Evolutionary conservation across 2,888 invertebrate genomes (phyloP).

Genomic region (Melanostoma scalare): DNA sequence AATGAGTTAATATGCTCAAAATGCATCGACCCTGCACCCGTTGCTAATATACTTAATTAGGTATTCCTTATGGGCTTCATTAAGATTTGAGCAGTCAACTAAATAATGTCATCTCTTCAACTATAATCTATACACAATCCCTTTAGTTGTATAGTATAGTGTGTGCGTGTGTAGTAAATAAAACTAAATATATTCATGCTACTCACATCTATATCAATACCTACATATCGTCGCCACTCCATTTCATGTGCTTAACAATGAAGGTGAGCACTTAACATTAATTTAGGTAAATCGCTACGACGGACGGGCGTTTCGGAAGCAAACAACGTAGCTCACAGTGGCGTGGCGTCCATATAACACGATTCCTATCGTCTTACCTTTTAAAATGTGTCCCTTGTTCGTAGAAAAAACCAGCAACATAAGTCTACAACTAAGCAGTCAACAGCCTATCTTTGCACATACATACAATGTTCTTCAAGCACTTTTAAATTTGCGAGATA

Average conservation of each 20-base stretch:
- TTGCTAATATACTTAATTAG: conserved; percentile 33
- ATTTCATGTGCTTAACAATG: not conserved
- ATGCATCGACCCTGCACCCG: not conserved
- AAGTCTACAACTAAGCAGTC: no score
- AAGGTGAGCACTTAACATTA: conserved; percentile 30
- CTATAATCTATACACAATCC: conserved; percentile 13
- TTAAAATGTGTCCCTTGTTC: no score
- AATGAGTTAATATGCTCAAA: no score
- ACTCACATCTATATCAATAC: not conserved
- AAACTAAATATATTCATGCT: not conserved
- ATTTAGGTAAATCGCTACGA: conserved; percentile 15
- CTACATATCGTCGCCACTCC: not conserved
- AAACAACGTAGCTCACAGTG: not conserved
- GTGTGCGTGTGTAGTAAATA: not conserved
- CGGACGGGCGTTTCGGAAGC: not conserved
- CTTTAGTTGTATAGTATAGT: no score
- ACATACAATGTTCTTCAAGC: no score
- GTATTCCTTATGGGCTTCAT: conserved; percentile 54
- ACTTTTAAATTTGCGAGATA: no score
- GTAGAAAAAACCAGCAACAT: no score
- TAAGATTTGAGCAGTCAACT: conserved; percentile 50
- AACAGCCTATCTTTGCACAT: no score
- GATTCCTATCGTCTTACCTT: no score
- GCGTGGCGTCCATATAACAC: no score
- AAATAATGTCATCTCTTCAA: conserved; percentile 53